Base-by-base conservation (phyloP, 2,797 vertebrate species). In the Pipistrellus pygmaeus region DNA sequence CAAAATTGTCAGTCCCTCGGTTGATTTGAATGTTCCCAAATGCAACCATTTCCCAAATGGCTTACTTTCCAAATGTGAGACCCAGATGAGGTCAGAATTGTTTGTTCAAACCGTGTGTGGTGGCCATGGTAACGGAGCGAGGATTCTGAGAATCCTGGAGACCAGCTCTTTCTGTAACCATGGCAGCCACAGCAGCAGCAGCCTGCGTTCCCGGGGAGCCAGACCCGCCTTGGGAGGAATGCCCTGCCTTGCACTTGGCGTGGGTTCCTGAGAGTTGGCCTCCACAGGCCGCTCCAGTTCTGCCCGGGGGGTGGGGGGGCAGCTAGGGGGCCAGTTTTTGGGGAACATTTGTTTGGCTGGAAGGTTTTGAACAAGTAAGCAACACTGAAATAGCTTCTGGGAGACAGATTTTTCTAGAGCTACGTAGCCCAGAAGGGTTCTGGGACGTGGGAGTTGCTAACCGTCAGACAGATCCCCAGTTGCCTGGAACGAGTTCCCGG, bases 301-400 rank as follows among this genome's bases (percentile, higher is more conserved):
- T 95, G 95, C 55, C 81, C 90, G 82, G 88, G 30, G 83, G 51
- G 5, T 5, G 17, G 18, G 18, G 17, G 51, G 5, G 51, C 15
- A 3, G 51, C 15, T 91, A 78, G 86, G 71, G 81, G 91, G 66
- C 68, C 93, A 93, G 92, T 95, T 96, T 91, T 88, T 85, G 94
- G 95, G 78, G 91, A 93, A 81, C 60, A n/a, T 80, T 96, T 93
- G 80, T 95, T 89, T 95, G 77, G 46, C 73, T 92, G 88, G 75
- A 95, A 76, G 76, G 92, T 95, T 96, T 68, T 95, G 93, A 97
- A 91, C 82, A 93, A 96, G 95, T 93, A 89, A 89, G 94, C 88
- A 82, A 88, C 23, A 64, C 55, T 84, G 77, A 94, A 95, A 96
- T 86, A 93, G 80, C 90, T 87, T 96, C 91, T 4, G 12, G 85